A percentile compares a stretch with the other conserved stretches of the same genome.
These are phyloP conservation scores for Meandrusa payeni DNA, from an alignment of 2,888 invertebrate genomes.

Conservation along the genomic window DNA sequence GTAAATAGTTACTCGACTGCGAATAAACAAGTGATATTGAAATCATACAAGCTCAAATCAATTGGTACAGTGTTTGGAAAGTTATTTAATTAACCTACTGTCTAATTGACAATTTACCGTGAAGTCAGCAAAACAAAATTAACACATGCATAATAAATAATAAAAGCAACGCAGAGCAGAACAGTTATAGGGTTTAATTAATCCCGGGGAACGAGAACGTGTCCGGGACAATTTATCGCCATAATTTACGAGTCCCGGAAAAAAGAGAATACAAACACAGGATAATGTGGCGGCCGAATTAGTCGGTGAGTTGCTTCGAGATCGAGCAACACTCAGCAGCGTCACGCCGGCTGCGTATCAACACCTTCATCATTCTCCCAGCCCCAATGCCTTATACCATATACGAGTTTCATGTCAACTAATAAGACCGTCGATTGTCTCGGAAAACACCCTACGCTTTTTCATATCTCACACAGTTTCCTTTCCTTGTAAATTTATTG, in stretches of 20 bases:
- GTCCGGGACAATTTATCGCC: constrained; percentile 66
- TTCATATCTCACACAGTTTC: too few relatives aligned
- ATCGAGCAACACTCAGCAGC: too few relatives aligned
- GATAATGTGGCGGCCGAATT: constrained; percentile 40
- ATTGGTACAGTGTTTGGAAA: neutral
- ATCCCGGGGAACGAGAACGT: constrained; percentile 57
- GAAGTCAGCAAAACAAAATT: constrained; percentile 27
- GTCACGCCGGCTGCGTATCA: too few relatives aligned
- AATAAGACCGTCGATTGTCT: too few relatives aligned
- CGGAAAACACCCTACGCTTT: too few relatives aligned
- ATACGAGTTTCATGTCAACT: too few relatives aligned
- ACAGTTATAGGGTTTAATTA: constrained; percentile 68
- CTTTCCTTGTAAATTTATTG: too few relatives aligned
- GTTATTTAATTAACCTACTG: constrained; percentile 25
- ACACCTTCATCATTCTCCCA: too few relatives aligned
- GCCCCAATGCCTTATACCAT: too few relatives aligned
- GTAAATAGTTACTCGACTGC: too few relatives aligned
- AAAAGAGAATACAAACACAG: constrained; percentile 64
- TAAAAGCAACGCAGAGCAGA: constrained; percentile 40
- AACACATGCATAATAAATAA: constrained; percentile 39
- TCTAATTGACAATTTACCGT: constrained; percentile 22
- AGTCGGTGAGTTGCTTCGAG: constrained; percentile 9
- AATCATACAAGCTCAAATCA: too few relatives aligned
- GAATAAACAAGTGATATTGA: too few relatives aligned
- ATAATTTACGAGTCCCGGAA: constrained; percentile 68